These are phyloP conservation scores for Leucoraja erinaceus DNA, from an alignment of 2,113 vertebrate species.

Conservation along the genomic window DNA sequence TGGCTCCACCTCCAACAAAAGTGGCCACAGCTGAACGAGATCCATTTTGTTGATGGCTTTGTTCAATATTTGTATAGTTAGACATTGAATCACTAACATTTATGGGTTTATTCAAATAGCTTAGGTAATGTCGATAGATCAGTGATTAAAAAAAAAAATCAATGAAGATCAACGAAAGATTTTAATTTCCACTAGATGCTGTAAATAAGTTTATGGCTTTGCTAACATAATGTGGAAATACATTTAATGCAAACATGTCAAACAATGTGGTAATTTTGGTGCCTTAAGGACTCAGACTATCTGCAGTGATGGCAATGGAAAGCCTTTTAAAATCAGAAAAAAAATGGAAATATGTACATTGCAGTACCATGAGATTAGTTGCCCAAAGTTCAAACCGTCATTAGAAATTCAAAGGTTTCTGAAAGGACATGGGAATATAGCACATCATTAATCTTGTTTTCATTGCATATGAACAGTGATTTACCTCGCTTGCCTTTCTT, in stretches of 20 bases:
- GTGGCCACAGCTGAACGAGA: too few species aligned
- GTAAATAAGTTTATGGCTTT: background rate
- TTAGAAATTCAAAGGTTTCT: background rate
- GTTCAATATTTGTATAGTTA: background rate
- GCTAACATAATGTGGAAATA: background rate
- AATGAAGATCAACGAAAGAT: background rate
- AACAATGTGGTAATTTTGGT: background rate
- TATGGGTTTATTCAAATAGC: background rate
- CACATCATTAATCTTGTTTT: constrained; percentile 8
- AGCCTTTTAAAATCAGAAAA: background rate
- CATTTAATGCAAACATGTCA: background rate
- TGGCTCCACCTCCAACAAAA: too few species aligned
- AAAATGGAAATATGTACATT: too few species aligned
- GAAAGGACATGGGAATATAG: background rate
- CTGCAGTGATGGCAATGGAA: background rate
- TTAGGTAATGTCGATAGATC: background rate
- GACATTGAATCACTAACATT: background rate
- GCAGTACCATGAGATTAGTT: background rate
- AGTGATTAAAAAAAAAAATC: background rate
- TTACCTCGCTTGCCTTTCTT: background rate
- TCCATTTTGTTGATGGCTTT: background rate
- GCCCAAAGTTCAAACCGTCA: background rate
- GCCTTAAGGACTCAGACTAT: background rate
- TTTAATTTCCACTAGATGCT: background rate
- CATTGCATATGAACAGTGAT: background rate